Evolutionary conservation across 2,113 vertebrate genomes (phyloP).

Genomic region (Sinocyclocheilus grahami): DNA sequence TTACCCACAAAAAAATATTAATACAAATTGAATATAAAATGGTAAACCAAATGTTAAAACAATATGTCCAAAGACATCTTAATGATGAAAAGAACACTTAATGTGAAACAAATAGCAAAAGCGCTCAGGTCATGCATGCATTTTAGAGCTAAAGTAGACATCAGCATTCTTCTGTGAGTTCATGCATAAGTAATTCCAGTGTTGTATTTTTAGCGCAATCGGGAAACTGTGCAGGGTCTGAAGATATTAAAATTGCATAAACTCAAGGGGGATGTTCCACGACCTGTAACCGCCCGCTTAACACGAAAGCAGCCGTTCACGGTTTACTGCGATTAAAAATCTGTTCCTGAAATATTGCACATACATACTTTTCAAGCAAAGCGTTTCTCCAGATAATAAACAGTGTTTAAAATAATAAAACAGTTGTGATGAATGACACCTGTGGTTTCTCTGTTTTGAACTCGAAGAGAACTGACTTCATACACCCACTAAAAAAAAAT

Average conservation of each 20-base stretch:
- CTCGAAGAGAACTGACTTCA: neutral
- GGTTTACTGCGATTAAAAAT: constrained; percentile 5
- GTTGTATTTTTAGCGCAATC: constrained; percentile 56
- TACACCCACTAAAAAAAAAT: neutral
- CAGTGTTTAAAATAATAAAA: neutral
- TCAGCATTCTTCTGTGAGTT: constrained; percentile 16
- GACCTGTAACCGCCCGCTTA: constrained; percentile 21
- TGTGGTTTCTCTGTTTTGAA: neutral
- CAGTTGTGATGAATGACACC: neutral
- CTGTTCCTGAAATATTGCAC: neutral
- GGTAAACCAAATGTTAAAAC: neutral
- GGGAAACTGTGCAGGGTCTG: constrained; percentile 44
- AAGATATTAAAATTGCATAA: constrained; percentile 56
- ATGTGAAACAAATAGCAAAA: neutral
- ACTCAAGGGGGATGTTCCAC: constrained; percentile 38
- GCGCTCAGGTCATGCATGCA: neutral
- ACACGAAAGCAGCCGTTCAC: constrained; percentile 11
- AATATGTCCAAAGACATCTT: neutral
- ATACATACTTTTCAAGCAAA: neutral
- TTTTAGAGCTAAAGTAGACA: neutral
- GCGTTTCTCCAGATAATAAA: neutral
- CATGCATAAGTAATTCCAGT: constrained; percentile 41
- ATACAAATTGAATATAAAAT: neutral
- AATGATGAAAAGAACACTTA: neutral
- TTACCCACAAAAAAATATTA: too few species aligned